Base-by-base conservation (phyloP, 1,140 invertebrate species). In the Bombyx mandarina region DNA sequence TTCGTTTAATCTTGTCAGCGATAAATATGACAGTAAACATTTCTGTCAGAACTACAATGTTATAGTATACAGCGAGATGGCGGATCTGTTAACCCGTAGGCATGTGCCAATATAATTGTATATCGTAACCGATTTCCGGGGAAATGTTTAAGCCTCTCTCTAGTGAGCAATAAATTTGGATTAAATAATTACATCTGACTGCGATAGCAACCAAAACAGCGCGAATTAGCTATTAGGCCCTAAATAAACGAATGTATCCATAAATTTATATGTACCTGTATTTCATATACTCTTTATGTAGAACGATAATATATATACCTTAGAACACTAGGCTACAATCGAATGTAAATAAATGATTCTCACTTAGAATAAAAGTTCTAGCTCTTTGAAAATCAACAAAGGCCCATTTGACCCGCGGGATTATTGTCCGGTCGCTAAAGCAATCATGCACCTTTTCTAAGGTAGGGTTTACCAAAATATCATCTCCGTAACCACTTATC, bases 181-280 rank as follows among this genome's bases (percentile, higher is more conserved):
- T 79, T 70, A 75, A 80, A 79, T 75, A 75, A 80, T 79, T 78
- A 69, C 71, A 73, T 71, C 68, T 65, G 66, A 63, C 69, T 66
- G 63, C 57, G 67, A 69, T 69, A 71, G 65, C 59, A 65, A 58
- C 67, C 62, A 61, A 68, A 73, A 78, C 70, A 78, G 72, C 73
- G 70, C 64, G 75, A 71, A 63, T 60, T 63, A 62, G 67, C 67
- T 66, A 79, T 79, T 77, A 75, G 71, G 65, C 60, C 66, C 65
- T 62, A 57, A 64, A 58, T 61, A 61, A 73, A 66, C 67, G 66
- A 74, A 75, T 65, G 61, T 71, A 70, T 71, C 68, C 68, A 73
- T 67, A 67, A 62, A 73, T 77, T 71, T 35, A 5, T 35, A 18
- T 18, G 12, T 35, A 35, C 9, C 5, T 51, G 7, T 51, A 26